These are phyloP conservation scores for Drosophila atripex DNA, from an alignment of 2,888 invertebrate genomes.

Conservation along the genomic window DNA sequence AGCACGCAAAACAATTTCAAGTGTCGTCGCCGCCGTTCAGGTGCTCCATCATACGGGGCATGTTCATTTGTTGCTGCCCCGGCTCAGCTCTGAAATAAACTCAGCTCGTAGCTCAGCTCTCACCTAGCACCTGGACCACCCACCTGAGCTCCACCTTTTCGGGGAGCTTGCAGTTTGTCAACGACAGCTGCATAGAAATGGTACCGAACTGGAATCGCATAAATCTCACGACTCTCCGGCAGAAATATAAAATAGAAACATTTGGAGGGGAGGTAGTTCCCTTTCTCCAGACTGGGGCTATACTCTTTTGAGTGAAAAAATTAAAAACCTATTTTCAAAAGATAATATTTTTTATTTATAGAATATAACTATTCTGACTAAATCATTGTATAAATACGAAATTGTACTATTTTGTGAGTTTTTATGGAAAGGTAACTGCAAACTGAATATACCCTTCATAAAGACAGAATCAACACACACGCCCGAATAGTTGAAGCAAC, in stretches of 20 bases:
- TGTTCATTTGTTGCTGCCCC: constrained; percentile 69
- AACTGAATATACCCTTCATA: constrained; percentile 3
- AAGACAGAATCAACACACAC: neutral
- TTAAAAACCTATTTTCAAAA: neutral
- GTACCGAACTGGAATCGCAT: constrained; percentile 30
- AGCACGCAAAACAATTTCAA: constrained; percentile 67
- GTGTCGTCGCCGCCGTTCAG: constrained; percentile 65
- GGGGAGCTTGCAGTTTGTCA: constrained; percentile 69
- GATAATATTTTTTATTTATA: neutral
- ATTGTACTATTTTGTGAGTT: neutral
- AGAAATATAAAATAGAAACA: constrained; percentile 15
- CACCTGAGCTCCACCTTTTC: constrained; percentile 28
- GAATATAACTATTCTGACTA: neutral
- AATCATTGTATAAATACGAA: neutral
- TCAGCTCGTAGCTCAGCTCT: constrained; percentile 2
- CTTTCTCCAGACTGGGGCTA: constrained; percentile 4
- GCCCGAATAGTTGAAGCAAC: constrained; percentile 2
- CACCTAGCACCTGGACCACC: constrained; percentile 4
- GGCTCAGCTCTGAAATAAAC: constrained; percentile 5
- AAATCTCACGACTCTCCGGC: constrained; percentile 34
- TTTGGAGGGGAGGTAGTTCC: constrained; percentile 9
- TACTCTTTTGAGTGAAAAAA: neutral
- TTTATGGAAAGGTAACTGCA: neutral
- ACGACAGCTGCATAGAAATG: constrained; percentile 43
- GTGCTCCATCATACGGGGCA: constrained; percentile 64